phyloP scores from a whole-genome alignment of 1,140 invertebrate species.

The Dysdera silvatica region DNA sequence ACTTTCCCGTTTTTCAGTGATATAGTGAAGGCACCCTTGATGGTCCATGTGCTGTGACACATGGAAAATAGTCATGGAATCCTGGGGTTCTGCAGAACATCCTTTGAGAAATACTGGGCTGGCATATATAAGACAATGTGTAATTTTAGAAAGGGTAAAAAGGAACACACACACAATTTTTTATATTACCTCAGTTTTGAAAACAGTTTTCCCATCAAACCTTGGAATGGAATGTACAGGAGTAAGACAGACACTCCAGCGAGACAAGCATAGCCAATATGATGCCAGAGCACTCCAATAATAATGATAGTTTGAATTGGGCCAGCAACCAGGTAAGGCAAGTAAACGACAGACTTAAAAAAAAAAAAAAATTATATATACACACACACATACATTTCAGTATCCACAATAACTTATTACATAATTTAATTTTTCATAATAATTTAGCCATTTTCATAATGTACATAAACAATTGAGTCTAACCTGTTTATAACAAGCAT shows the following conservation, averaged over 20 bases:
- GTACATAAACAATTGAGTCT: too few species aligned
- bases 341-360: slow-evolving; percentile 45
- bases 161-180: too few species aligned
- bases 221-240: slow-evolving; percentile 75
- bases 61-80: too few species aligned
- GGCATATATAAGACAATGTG: neutral
- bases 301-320: slow-evolving; percentile 63
- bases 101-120: neutral
- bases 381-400: too few species aligned
- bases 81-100: too few species aligned
- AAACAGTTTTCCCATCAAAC: slow-evolving; percentile 61
- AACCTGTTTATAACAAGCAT: too few species aligned
- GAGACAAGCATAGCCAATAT: slow-evolving; percentile 64
- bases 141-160: slow-evolving; percentile 6
- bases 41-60: too few species aligned
- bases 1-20: too few species aligned
- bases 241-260: slow-evolving; percentile 69
- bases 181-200: slow-evolving; percentile 50
- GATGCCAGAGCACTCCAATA: slow-evolving; percentile 63
- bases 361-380: slow-evolving; percentile 31
- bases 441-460: too few species aligned
- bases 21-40: too few species aligned
- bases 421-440: too few species aligned
- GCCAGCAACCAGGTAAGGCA: slow-evolving; percentile 54
- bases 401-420: too few species aligned